phyloP scores from a whole-genome alignment of 2,888 invertebrate genomes.

The Polydrusus cervinus region DNA sequence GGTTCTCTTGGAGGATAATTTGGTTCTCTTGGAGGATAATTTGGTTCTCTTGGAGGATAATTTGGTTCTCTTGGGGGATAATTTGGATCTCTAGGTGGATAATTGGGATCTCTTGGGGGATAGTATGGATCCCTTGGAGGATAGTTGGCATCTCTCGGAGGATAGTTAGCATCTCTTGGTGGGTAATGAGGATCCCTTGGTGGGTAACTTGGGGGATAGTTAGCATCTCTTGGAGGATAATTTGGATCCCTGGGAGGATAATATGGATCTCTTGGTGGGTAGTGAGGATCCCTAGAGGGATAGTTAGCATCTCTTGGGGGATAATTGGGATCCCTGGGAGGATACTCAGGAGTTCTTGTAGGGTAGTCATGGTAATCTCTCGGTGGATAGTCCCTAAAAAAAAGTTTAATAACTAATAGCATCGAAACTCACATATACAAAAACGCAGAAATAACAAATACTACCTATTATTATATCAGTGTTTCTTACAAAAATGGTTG shows the following conservation, averaged over 20 bases:
- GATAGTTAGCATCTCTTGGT: constrained; percentile 19
- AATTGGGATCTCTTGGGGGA: constrained; percentile 10
- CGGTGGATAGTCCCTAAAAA: constrained; percentile 18
- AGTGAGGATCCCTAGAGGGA: constrained; percentile 1
- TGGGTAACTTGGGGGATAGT: too few relatives aligned
- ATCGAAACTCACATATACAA: too few relatives aligned
- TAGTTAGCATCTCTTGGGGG: constrained; percentile 22
- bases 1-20: constrained; percentile 8
- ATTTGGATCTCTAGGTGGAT: neutral
- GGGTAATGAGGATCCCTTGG: constrained; percentile 17
- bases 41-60: constrained; percentile 10
- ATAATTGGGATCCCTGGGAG: constrained; percentile 16
- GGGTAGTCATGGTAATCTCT: too few relatives aligned
- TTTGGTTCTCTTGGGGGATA: constrained; percentile 11
- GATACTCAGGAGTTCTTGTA: too few relatives aligned
- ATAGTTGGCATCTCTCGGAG: constrained; percentile 4
- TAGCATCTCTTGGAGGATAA: constrained; percentile 27
- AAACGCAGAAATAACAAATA: too few relatives aligned
- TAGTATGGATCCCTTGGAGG: constrained; percentile 16
- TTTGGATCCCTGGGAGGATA: constrained; percentile 25
- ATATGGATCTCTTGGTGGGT: constrained; percentile 1
- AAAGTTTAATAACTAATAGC: too few relatives aligned
- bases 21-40: constrained; percentile 13
- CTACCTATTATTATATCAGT: too few relatives aligned
- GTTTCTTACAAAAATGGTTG: too few relatives aligned